Evolutionary conservation across 2,797 vertebrate species (phyloP).

Genomic region (Protonibea diacanthus): DNA sequence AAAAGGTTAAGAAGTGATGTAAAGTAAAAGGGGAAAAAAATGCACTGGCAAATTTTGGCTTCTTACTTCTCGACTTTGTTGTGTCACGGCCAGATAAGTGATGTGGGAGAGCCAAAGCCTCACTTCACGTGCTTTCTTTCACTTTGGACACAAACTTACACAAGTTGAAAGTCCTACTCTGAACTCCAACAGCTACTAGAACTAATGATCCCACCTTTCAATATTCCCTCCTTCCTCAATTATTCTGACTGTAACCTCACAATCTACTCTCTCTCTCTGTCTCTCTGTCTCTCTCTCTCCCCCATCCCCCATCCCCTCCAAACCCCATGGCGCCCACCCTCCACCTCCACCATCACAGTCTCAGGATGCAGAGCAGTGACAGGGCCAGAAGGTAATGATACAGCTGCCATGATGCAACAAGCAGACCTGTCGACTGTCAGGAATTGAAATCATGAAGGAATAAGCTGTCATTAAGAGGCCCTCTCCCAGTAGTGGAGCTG

Average conservation of each 20-base stretch:
- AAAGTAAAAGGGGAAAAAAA: not conserved
- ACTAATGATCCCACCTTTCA: conserved; percentile 79
- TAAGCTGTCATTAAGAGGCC: conserved; percentile 96
- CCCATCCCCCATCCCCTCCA: conserved; percentile 31
- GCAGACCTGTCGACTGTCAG: conserved; percentile 96
- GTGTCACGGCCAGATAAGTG: not conserved
- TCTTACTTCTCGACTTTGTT: not conserved
- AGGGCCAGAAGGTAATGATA: conserved; percentile 98
- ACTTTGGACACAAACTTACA: conserved; percentile 43
- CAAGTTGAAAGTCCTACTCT: conserved; percentile 44
- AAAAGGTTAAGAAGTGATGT: not conserved
- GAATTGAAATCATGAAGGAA: conserved; percentile 97
- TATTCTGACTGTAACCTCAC: conserved; percentile 66
- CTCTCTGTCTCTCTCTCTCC: not conserved
- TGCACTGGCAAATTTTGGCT: not conserved
- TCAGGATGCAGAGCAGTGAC: conserved; percentile 88
- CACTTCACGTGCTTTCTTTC: conserved; percentile 12
- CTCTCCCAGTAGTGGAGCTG: conserved; percentile 93
- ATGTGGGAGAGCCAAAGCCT: not conserved
- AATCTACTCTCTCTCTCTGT: conserved; percentile 33
- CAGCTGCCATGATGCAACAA: conserved; percentile 96
- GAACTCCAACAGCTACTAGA: conserved; percentile 48
- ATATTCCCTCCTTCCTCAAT: conserved; percentile 58
- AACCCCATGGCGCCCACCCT: conserved; percentile 69
- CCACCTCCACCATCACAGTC: conserved; percentile 76